Percentiles rank a stretch among this genome's conserved stretches.
Evolutionary conservation across 2,797 vertebrate species (phyloP).

Genomic region (Sebastes kiyomatsui): DNA sequence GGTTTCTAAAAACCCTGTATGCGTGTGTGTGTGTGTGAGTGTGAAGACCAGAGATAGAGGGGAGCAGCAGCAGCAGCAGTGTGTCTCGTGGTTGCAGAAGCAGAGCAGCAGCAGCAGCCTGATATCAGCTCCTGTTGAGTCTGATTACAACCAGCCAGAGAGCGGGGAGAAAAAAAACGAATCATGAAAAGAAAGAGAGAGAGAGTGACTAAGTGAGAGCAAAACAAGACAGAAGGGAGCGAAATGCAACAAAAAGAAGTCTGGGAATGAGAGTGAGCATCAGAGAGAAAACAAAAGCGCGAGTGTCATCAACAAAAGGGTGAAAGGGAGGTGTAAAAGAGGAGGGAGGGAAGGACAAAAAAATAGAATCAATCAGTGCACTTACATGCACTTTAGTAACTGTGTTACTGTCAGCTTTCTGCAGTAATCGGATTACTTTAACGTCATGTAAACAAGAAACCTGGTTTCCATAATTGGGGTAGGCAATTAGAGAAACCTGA

Average conservation of each 20-base stretch:
- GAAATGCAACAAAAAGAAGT: conserved; percentile 18
- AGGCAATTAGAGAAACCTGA: conserved; percentile 7
- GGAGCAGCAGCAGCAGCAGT: conserved; percentile 22
- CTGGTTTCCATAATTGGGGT: conserved; percentile 13
- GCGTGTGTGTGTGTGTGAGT: background rate
- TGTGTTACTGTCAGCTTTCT: conserved; percentile 38
- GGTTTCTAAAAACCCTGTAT: background rate
- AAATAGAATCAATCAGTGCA: conserved; percentile 35
- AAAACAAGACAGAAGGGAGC: conserved; percentile 35
- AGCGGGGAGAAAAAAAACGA: background rate
- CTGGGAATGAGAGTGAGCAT: background rate
- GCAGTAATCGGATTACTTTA: conserved; percentile 48
- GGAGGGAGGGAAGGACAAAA: background rate
- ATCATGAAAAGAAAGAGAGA: conserved; percentile 11
- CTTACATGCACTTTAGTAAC: conserved; percentile 36
- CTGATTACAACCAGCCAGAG: conserved; percentile 61
- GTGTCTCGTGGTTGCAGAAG: conserved; percentile 43
- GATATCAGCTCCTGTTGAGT: conserved; percentile 65
- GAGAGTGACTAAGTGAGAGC: conserved; percentile 9
- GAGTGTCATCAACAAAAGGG: conserved; percentile 21
- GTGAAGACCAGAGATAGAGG: conserved; percentile 21
- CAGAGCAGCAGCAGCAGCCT: conserved; percentile 48
- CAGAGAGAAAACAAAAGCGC: conserved; percentile 31
- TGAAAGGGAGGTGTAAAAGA: conserved; percentile 6
- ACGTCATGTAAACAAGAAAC: conserved; percentile 19